A percentile compares a stretch with the other conserved stretches of the same genome.
Evolutionary conservation across 1,140 invertebrate species (phyloP).

Genomic region (Chelonus insularis): DNA sequence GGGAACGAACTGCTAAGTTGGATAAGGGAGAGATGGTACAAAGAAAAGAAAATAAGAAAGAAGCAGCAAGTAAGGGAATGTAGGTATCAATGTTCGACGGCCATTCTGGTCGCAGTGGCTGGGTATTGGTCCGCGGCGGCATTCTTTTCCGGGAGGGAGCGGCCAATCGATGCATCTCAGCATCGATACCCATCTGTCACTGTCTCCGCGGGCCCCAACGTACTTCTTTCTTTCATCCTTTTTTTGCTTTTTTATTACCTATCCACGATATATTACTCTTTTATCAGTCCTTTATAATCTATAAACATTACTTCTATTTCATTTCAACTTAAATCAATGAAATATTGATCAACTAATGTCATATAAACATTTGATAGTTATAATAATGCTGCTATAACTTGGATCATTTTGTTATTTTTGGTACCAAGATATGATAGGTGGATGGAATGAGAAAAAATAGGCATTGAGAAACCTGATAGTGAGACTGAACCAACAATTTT

Average conservation of each 20-base stretch:
- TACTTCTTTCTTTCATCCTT: slow-evolving; percentile 28
- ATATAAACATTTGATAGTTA: no score
- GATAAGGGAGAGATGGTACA: slow-evolving; percentile 18
- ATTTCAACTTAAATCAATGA: no score
- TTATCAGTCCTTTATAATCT: not conserved
- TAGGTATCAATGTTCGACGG: slow-evolving; percentile 46
- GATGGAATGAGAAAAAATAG: not conserved
- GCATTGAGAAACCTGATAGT: not conserved
- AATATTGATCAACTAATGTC: no score
- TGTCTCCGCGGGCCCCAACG: slow-evolving; percentile 44
- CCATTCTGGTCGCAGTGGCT: slow-evolving; percentile 54
- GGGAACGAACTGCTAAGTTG: slow-evolving; percentile 22
- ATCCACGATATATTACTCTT: slow-evolving; percentile 10
- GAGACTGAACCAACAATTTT: slow-evolving; percentile 19
- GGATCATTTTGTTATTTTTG: no score
- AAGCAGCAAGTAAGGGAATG: slow-evolving; percentile 27
- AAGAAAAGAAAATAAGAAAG: slow-evolving; percentile 33
- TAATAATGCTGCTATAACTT: no score
- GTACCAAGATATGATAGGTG: no score
- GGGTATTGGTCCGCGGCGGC: slow-evolving; percentile 55
- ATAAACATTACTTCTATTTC: no score
- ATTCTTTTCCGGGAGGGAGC: slow-evolving; percentile 59
- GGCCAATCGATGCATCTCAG: slow-evolving; percentile 59
- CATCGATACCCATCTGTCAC: slow-evolving; percentile 60
- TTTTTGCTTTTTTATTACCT: slow-evolving; percentile 28